A percentile compares a stretch with the other conserved stretches of the same genome.
Conservation (phyloP, 2,113 vertebrate genomes). For the Cranoglanis bouderius region DNA sequence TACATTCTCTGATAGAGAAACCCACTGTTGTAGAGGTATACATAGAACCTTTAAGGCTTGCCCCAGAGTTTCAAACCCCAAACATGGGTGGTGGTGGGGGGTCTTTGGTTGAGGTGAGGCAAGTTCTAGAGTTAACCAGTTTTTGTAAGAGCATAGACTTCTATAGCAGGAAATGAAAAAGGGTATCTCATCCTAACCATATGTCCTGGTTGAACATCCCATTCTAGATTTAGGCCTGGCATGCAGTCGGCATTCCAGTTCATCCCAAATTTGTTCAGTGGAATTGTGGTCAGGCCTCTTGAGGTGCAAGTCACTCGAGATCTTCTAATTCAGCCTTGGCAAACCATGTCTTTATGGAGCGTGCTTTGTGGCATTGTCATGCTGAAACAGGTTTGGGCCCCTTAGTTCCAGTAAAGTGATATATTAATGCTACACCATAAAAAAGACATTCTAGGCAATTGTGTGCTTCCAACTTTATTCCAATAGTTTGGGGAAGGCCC, state of each 20-base stretch:
- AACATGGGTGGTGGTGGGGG: neutral
- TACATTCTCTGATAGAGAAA: neutral
- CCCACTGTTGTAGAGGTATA: neutral
- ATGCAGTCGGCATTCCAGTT: neutral
- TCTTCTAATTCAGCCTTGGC: too few relatives aligned
- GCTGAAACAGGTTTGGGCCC: neutral
- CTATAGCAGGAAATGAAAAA: neutral
- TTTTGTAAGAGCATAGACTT: neutral
- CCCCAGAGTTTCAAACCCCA: neutral
- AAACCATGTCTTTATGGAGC: neutral
- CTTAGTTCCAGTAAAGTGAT: neutral
- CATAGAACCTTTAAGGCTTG: neutral
- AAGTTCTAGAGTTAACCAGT: neutral
- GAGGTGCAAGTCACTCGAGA: neutral
- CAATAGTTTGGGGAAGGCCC: neutral
- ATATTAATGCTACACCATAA: neutral
- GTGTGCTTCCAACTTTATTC: neutral
- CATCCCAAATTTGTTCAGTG: neutral
- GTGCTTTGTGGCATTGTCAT: neutral
- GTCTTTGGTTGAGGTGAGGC: neutral
- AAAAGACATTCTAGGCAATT: neutral
- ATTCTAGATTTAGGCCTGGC: neutral
- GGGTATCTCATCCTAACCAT: neutral
- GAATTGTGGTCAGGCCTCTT: neutral
- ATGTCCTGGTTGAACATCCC: neutral